Base-by-base conservation (phyloP, 37 sponge, comb jelly and placozoan species). In the Corticium candelabrum region DNA sequence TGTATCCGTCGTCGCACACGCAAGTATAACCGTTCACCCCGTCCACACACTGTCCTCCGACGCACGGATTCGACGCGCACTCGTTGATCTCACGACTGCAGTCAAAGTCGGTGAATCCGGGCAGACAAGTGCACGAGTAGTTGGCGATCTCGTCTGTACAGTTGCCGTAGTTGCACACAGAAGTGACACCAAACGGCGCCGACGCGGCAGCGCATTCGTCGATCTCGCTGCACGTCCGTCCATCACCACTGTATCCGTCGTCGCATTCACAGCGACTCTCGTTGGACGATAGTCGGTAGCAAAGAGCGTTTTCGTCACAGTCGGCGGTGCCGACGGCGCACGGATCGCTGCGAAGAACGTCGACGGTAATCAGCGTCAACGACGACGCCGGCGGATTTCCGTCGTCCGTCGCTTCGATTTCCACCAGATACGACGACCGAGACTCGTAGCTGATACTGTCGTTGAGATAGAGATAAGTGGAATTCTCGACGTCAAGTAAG, bases 61-160 rank as follows among this genome's bases (percentile, higher is more conserved):
- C 62, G 62, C 62, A 50, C 62, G 62, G 62, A 50, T 50, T 50
- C 62, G 62, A 50, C 62, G 62, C 62, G 62, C 62, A 50, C 62
- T 50, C 62, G 62, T 50, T 21, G 62, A 50, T 21, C 62, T 50
- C 15, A 50, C 11, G 15, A 21, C 62, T 50, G 62, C 62, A 50
- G 62, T 50, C 62, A 11, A 21, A 21, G 11, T 50, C 15, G 15
- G 21, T 27, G 62, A 50, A 50, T 50, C 62, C 62, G 62, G 21
- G 15, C 15, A 27, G 11, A 21, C 62, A 50, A 50, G 15, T 11
- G 62, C 62, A 50, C 62, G 11, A 11, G 62, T 50, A 50, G 11
- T 21, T 21, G 62, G 11, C 62, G 15, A 50, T 21, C 21, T 50
- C 15, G 21, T 50, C 62, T 11, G 21, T 21, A 21, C 62, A 50